Percentiles rank a stretch among this genome's conserved stretches.
Conservation (phyloP, 2,113 vertebrate species). For the mouse (Mus musculus) region GRCm39 chr13:31394001-31394500, state of each 20-base stretch:
- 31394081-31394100: too few species aligned
- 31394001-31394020: background rate
- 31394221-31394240: background rate
- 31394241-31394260: background rate
- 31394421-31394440: background rate
- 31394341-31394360: background rate
- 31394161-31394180: background rate
- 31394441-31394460: background rate
- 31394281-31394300: background rate
- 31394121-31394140: background rate
- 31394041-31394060: too few species aligned
- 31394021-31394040: background rate
- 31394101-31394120: too few species aligned
- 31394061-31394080: background rate
- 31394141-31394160: background rate
- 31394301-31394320: background rate
- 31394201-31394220: background rate
- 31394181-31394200: background rate
- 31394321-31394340: background rate
- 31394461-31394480: background rate
- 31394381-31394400: background rate
- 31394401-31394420: background rate
- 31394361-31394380: background rate
- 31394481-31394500: background rate
- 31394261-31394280: background rate